phyloP scores from a whole-genome alignment of 2,888 invertebrate species.

The Macrophya annulata region DNA sequence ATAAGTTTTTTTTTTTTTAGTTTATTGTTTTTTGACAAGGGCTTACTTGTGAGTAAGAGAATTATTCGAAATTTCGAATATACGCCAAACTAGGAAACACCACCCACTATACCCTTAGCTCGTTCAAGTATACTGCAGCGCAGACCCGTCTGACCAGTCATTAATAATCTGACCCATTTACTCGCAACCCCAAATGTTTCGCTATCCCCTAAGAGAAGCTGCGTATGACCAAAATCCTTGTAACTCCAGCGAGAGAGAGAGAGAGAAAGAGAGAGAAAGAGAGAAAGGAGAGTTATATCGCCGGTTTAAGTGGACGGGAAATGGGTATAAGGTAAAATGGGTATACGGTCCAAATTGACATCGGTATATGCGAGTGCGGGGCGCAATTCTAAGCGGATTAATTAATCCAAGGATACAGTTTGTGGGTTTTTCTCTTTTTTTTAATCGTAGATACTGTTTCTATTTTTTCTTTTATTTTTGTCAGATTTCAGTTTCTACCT shows the following conservation, averaged over 20 bases:
- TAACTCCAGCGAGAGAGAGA: neutral
- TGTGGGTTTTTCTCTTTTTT: too few species aligned
- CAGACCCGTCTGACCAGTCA: slow-evolving; percentile 77
- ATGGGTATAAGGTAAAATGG: neutral
- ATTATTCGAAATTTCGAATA: too few species aligned
- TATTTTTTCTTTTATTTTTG: neutral
- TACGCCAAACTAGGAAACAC: neutral
- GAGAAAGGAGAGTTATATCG: slow-evolving; percentile 16
- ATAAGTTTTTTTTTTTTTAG: neutral
- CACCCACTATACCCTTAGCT: too few species aligned
- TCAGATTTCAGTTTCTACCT: neutral
- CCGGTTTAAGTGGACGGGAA: slow-evolving; percentile 3
- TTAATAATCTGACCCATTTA: slow-evolving; percentile 78
- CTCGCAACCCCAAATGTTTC: slow-evolving; percentile 43
- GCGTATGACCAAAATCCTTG: slow-evolving; percentile 41
- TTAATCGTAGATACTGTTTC: too few species aligned
- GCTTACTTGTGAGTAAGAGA: too few species aligned
- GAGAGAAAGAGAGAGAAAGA: neutral
- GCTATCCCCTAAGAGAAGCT: neutral
- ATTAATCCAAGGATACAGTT: neutral
- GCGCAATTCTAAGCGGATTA: neutral
- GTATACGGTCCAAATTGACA: neutral
- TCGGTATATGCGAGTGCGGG: neutral
- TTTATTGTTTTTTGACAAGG: too few species aligned
- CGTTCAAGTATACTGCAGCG: slow-evolving; percentile 60